A percentile compares a stretch with the other conserved stretches of the same genome.
Evolutionary conservation across 2,113 vertebrate species (phyloP).

Genomic region (Myrmecobius fasciatus): DNA sequence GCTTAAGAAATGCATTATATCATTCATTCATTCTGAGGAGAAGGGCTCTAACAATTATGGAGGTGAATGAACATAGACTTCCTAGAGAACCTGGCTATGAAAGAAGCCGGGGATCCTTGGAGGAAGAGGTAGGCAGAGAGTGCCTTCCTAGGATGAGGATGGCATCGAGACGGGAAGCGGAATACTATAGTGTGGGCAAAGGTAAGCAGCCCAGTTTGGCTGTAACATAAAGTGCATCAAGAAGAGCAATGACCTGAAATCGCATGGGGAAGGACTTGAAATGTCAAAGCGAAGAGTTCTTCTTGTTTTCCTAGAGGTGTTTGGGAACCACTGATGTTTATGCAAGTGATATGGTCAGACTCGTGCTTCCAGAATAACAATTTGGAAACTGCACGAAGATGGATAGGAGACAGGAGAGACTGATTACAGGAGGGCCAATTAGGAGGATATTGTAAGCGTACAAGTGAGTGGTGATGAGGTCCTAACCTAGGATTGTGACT

Average conservation of each 20-base stretch:
- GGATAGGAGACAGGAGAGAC: background rate
- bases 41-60: background rate
- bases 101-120: background rate
- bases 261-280: background rate
- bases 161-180: background rate
- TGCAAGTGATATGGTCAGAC: background rate
- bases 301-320: background rate
- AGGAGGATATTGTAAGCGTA: background rate
- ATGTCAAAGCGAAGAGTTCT: background rate
- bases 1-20: background rate
- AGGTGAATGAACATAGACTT: background rate
- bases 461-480: background rate
- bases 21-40: background rate
- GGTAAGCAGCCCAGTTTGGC: background rate
- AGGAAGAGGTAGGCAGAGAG: background rate
- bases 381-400: background rate
- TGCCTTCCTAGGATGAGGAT: rapidly evolving
- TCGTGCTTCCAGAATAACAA: background rate
- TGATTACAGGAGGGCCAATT: background rate
- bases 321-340: background rate
- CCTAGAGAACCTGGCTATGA: background rate
- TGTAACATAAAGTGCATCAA: background rate
- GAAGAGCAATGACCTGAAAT: background rate
- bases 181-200: background rate
- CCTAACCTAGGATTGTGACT: background rate